Evolutionary conservation across 2,113 vertebrate species (phyloP).

Genomic region (Amazona guildingii): DNA sequence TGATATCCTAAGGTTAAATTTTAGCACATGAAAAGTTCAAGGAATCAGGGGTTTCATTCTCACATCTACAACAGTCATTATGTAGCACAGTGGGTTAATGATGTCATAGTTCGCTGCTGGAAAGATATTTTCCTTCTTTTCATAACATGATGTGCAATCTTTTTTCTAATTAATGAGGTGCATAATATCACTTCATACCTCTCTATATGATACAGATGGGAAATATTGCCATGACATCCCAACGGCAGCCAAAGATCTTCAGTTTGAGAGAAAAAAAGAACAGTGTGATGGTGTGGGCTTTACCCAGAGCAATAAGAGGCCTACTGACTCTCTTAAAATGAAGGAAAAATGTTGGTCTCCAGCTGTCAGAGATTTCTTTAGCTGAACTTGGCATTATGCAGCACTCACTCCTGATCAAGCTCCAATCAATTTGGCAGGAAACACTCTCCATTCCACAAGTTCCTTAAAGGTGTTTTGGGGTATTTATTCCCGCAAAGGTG

Average conservation of each 20-base stretch:
- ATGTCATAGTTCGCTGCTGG: background rate
- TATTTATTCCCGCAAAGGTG: background rate
- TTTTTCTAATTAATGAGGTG: background rate
- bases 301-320: background rate
- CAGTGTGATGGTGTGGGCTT: background rate
- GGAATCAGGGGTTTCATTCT: background rate
- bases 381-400: background rate
- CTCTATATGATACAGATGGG: background rate
- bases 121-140: background rate
- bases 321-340: background rate
- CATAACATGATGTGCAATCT: background rate
- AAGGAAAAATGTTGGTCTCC: background rate
- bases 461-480: background rate
- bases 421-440: background rate
- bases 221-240: background rate
- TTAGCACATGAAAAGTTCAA: background rate
- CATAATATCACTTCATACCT: background rate
- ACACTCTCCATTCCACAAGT: rapidly evolving
- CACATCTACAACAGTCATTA: background rate
- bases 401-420: rapidly evolving
- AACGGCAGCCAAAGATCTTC: background rate
- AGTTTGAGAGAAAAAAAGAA: background rate
- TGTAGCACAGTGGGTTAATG: background rate
- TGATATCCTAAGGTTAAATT: background rate
- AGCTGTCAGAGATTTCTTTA: background rate